Percentiles rank a stretch among this genome's conserved stretches.
phyloP scores from a whole-genome alignment of 2,797 vertebrate genomes.

The Darevskia mixta region DNA sequence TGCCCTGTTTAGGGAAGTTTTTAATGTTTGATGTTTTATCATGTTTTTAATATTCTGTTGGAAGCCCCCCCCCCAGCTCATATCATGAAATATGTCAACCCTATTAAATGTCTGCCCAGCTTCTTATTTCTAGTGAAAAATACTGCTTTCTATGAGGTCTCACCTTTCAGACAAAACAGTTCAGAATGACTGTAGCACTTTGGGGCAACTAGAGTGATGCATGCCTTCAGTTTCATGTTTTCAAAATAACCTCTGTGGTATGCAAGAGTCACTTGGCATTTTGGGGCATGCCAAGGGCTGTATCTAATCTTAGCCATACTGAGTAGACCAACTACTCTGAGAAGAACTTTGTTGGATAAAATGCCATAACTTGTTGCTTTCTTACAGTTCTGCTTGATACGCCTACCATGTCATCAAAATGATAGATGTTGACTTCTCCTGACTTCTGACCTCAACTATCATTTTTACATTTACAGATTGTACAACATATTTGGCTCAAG shows the following conservation, averaged over 20 bases:
- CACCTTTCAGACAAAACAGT: accelerated
- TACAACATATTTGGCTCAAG: conserved; percentile 40
- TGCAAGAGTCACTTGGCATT: conserved; percentile 23
- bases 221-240: not conserved
- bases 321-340: no score
- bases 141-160: not conserved
- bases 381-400: conserved; percentile 63
- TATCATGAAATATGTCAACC: no score
- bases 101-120: not conserved
- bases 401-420: conserved; percentile 36
- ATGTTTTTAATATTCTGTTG: no score
- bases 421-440: conserved; percentile 53
- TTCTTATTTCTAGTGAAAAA: conserved; percentile 37
- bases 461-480: conserved; percentile 32
- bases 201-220: conserved; percentile 25
- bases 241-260: not conserved
- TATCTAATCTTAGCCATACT: no score
- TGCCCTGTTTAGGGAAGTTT: no score
- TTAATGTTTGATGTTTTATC: no score
- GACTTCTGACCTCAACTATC: conserved; percentile 15
- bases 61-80: no score
- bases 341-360: no score
- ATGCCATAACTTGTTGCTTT: conserved; percentile 19
- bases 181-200: conserved; percentile 24
- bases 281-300: not conserved